Evolutionary conservation across 1,140 invertebrate species (phyloP), one percentile per base, ranked within the genome.

Genomic region (Tetraneura akinire): DNA sequence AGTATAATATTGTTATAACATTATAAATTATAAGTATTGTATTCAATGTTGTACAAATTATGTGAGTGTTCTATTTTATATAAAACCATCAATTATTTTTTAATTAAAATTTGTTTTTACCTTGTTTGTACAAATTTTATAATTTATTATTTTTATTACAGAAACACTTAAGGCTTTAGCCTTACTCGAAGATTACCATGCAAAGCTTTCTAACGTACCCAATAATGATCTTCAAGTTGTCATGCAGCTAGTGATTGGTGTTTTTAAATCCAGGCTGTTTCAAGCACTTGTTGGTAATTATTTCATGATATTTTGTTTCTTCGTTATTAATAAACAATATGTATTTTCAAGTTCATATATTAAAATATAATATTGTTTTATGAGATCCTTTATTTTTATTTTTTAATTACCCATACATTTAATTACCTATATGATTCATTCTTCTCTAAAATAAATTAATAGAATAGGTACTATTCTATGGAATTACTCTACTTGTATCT

Each of bases 211-310:
- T 60, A 92, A 93, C 85, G 93, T 96, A 26, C 94, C 97, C 85
- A 96, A 98, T 87, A 93, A 95, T 84, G 95, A 97, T 84, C 90
- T 98, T 64, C 90, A 96, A 83, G 91, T 95, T 82, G 96, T 96
- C 82, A 98, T 98, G 84, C 96, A 99, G 88, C 90, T 96, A 83
- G 96, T 99, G 84, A 98, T 98, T 84, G 90, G 94, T 81, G 98
- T 98, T 86, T 98, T 98, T 90, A 98, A 98, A 87, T 97, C 95
- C 82, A 89, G 95, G 82, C 91, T 99, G 78, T 98, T 99, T 89
- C 96, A 98, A 87, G 96, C 97, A 81, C 88, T 98, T 82, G 88
- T 99, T 87, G 96, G 96, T 98, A 89, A 93, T 94, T 90, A 32
- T 32, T 32, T 62, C 4, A 32, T 16, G 16, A 32, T 62, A 32